Percentiles rank a stretch among this genome's conserved stretches.
Evolutionary conservation across 2,113 vertebrate species (phyloP).

Genomic region (Mormyrus iriodes): DNA sequence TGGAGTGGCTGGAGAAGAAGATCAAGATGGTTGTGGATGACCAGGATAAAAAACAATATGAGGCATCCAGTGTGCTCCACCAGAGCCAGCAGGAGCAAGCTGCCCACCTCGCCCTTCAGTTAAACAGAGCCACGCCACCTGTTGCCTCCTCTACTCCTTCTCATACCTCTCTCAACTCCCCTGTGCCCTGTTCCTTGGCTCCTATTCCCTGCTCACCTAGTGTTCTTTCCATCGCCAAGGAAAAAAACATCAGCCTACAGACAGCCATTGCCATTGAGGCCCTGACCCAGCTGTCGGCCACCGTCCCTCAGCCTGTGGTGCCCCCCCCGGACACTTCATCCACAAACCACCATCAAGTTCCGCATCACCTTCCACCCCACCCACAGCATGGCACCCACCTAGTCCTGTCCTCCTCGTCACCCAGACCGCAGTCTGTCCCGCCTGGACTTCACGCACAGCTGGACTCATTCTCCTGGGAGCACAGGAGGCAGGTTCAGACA

Average conservation of each 20-base stretch:
- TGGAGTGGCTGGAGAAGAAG: slow-evolving; percentile 94
- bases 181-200: slow-evolving; percentile 56
- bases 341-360: slow-evolving; percentile 49
- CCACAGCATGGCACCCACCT: slow-evolving; percentile 42
- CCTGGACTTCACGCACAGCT: slow-evolving; percentile 53
- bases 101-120: slow-evolving; percentile 42
- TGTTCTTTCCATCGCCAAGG: slow-evolving; percentile 88
- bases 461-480: slow-evolving; percentile 48
- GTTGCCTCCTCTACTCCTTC: slow-evolving; percentile 37
- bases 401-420: slow-evolving; percentile 42
- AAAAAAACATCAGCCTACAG: slow-evolving; percentile 92
- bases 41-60: slow-evolving; percentile 48
- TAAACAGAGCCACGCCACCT: slow-evolving; percentile 42
- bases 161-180: slow-evolving; percentile 32
- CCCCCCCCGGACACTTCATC: slow-evolving; percentile 45
- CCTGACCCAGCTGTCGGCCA: slow-evolving; percentile 83
- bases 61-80: slow-evolving; percentile 34
- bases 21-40: slow-evolving; percentile 69
- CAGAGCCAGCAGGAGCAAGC: slow-evolving; percentile 29
- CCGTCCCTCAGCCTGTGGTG: slow-evolving; percentile 58
- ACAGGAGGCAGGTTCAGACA: slow-evolving; percentile 59
- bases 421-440: slow-evolving; percentile 52
- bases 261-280: slow-evolving; percentile 94
- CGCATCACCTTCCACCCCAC: slow-evolving; percentile 34
- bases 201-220: slow-evolving; percentile 84